phyloP scores from a whole-genome alignment of 2,113 vertebrate genomes.

The Chionomys nivalis region DNA sequence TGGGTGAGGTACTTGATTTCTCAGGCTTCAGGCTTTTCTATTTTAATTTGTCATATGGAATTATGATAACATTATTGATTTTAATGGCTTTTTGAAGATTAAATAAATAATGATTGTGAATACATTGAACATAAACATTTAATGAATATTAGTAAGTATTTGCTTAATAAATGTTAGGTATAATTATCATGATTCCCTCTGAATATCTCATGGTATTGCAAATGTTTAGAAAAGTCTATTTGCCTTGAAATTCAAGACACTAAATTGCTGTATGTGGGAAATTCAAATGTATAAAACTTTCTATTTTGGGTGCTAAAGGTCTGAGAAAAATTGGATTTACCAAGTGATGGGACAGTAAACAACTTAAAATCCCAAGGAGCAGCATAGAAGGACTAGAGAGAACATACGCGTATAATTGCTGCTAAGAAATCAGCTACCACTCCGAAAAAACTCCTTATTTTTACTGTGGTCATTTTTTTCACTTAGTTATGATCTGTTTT shows the following conservation, averaged over 20 bases:
- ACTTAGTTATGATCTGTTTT: neutral
- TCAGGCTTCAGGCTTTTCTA: neutral
- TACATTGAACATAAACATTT: neutral
- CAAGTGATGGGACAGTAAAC: slow-evolving; percentile 3
- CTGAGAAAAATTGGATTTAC: neutral
- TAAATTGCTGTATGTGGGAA: neutral
- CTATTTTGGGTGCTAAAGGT: neutral
- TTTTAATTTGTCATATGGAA: neutral
- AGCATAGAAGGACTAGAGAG: neutral
- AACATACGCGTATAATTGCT: neutral
- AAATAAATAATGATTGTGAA: slow-evolving; percentile 2
- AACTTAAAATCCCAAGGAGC: neutral
- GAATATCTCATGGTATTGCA: neutral
- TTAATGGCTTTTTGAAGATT: neutral
- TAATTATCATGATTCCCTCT: neutral
- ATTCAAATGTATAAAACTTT: neutral
- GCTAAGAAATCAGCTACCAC: neutral
- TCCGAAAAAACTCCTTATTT: neutral
- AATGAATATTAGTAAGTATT: neutral
- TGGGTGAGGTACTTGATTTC: neutral
- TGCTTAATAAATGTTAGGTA: neutral
- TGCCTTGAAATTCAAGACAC: neutral
- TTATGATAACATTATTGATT: neutral
- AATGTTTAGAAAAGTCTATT: neutral
- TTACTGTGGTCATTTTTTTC: neutral